Percentiles rank a stretch among this genome's conserved stretches.
Conservation (phyloP, 2,888 invertebrate genomes). For the Maniola hyperantus region DNA sequence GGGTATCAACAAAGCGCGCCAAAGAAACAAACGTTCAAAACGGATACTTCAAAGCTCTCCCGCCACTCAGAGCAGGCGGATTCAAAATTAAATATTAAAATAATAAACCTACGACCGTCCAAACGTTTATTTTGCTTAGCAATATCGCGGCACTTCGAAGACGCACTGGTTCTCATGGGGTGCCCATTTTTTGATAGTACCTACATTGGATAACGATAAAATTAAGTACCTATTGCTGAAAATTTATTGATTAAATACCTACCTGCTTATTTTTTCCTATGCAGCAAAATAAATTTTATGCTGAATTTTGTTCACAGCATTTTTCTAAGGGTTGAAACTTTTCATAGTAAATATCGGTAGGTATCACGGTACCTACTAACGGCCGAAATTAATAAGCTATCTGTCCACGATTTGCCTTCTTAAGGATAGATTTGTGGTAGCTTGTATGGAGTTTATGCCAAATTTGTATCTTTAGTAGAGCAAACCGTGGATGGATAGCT, state of each 20-base stretch:
- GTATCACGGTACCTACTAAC: too few relatives aligned
- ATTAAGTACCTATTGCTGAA: background rate
- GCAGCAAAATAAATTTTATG: too few relatives aligned
- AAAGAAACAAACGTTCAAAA: conserved; percentile 28
- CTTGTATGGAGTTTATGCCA: too few relatives aligned
- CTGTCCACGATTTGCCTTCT: too few relatives aligned
- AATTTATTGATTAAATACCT: background rate
- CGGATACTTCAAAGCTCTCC: conserved; percentile 60
- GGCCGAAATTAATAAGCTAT: too few relatives aligned
- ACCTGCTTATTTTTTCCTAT: background rate
- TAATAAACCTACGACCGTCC: conserved; percentile 65
- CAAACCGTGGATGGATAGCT: too few relatives aligned
- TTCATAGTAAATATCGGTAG: too few relatives aligned
- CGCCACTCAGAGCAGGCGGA: conserved; percentile 60
- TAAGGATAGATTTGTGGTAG: too few relatives aligned
- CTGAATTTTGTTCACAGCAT: too few relatives aligned
- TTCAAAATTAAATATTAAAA: conserved; percentile 73
- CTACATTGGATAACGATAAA: background rate
- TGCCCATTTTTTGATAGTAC: conserved; percentile 17
- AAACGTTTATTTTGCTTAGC: conserved; percentile 59
- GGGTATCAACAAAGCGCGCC: conserved; percentile 40
- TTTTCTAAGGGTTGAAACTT: too few relatives aligned
- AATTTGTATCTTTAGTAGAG: too few relatives aligned
- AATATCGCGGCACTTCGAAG: conserved; percentile 64
- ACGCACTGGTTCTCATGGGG: conserved; percentile 49